Percentiles rank a stretch among this genome's conserved stretches.
phyloP scores from a whole-genome alignment of 2,113 vertebrate species.

The Geococcyx californianus region DNA sequence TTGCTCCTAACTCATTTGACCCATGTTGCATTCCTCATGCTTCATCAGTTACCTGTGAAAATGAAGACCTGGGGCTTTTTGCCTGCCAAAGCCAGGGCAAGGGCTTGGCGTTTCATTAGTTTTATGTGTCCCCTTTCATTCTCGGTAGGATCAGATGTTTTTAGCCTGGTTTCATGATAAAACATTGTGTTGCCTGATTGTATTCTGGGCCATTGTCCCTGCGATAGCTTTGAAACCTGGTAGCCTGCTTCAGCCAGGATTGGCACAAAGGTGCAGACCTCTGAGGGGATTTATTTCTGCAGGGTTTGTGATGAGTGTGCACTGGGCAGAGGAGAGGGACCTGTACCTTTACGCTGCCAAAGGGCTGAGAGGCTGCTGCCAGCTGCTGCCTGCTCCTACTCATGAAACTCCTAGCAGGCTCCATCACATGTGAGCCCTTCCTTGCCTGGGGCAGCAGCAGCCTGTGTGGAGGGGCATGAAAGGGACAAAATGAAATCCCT shows the following conservation, averaged over 20 bases:
- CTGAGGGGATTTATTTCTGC: rapidly evolving
- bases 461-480: neutral
- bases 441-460: neutral
- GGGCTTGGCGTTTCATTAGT: rapidly evolving
- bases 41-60: neutral
- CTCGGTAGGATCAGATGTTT: neutral
- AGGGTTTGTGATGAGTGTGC: neutral
- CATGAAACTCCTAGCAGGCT: rapidly evolving
- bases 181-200: rapidly evolving
- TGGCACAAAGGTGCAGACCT: neutral
- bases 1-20: neutral
- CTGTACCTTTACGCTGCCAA: rapidly evolving
- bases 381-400: neutral
- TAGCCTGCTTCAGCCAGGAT: neutral
- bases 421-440: too few species aligned
- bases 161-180: neutral
- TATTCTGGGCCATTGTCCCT: neutral
- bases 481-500: neutral
- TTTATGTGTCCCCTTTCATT: neutral
- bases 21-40: neutral
- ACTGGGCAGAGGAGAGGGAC: neutral
- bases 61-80: neutral
- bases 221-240: neutral
- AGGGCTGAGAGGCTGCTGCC: neutral
- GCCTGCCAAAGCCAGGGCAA: neutral